Conservation (phyloP, 2,113 vertebrate genomes). For the Rattus norvegicus region GRCr8 NC_086028.1:33882501-33883000, state of each 20-base stretch:
- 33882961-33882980: not conserved
- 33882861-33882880: not conserved
- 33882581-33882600: not conserved
- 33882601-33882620: not conserved
- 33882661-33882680: not conserved
- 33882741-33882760: not conserved
- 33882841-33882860: not conserved
- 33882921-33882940: not conserved
- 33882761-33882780: not conserved
- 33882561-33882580: too few species aligned
- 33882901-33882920: not conserved
- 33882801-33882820: not conserved
- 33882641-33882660: not conserved
- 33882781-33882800: not conserved
- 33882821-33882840: not conserved
- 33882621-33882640: not conserved
- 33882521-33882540: not conserved
- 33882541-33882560: not conserved
- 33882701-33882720: not conserved
- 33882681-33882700: not conserved
- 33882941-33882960: not conserved
- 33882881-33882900: too few species aligned
- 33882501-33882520: not conserved
- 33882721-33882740: not conserved
- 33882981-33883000: not conserved